A percentile compares a stretch with the other conserved stretches of the same genome.
Evolutionary conservation across 2,888 invertebrate genomes (phyloP).

Genomic region (Nebria brevicollis): DNA sequence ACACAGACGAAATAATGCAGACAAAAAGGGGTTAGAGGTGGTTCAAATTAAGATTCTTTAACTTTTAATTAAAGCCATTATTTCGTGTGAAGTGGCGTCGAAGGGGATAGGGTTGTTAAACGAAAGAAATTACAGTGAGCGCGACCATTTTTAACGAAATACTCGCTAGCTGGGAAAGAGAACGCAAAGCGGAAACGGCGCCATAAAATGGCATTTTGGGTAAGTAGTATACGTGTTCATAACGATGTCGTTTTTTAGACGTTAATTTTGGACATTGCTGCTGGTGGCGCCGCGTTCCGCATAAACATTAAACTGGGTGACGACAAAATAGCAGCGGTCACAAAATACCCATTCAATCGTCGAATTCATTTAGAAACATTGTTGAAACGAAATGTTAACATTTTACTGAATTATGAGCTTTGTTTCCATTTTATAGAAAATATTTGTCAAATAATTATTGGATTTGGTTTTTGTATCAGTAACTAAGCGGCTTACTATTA

Average conservation of each 20-base stretch:
- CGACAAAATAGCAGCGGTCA: neutral
- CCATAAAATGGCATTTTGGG: conserved; percentile 40
- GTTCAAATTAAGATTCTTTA: conserved; percentile 59
- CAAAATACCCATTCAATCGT: conserved; percentile 33
- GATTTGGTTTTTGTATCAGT: no score
- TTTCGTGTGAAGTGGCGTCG: conserved; percentile 48
- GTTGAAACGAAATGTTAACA: neutral
- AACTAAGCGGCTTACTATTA: neutral
- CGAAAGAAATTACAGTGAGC: neutral
- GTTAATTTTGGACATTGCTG: conserved; percentile 38
- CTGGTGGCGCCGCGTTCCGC: neutral
- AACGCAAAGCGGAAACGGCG: conserved; percentile 54
- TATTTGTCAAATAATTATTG: no score
- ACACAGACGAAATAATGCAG: neutral
- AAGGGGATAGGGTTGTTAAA: neutral
- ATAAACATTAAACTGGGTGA: neutral
- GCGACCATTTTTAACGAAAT: neutral
- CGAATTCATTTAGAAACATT: conserved; percentile 39
- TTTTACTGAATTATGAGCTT: no score
- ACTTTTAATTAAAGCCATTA: conserved; percentile 60
- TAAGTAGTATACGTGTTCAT: conserved; percentile 45
- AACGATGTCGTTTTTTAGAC: conserved; percentile 39
- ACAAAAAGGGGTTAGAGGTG: conserved; percentile 36
- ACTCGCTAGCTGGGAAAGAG: neutral
- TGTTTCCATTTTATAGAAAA: no score